Evolutionary conservation across 2,113 vertebrate genomes (phyloP), one percentile per base, ranked within the genome.

Genomic region (Brienomyrus longianalis): DNA sequence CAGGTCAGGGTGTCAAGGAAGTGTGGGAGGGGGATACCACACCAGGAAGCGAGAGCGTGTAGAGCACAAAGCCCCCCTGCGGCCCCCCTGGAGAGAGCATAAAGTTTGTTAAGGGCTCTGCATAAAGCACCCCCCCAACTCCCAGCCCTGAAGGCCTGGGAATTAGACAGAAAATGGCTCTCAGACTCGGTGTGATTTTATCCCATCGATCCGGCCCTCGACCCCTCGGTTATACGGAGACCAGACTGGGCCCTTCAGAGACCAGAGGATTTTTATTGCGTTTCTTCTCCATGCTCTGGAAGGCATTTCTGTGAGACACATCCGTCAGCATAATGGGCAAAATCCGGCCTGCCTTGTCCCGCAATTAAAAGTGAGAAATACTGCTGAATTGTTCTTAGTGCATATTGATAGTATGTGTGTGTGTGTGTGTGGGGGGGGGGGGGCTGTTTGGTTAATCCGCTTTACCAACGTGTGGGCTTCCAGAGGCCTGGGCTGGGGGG

Each of bases 131-230:
- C 17, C 66, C 19, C 83, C 27, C 31, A 5, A 47, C 59, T 15
- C n/a, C 47, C 11, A 86, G 56, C 56, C 10, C 50, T 47, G 83
- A 77, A 62, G 51, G 50, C 15, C 85, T 86, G 62, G 66, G 88
- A 91, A 89, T 89, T 89, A 89, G 87, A 87, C 85, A n/a, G 39
- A 39, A 89, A 80, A 80, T 66, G 3, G 88, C 88, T 91, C 70
- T 83, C 59, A 91, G 66, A 59, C 88, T 74, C 35, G 86, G 77
- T 74, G 83, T 90, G 74, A 86, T 90, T 90, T 90, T 48, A 74
- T 89, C 7, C 56, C 88, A 91, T 87, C 27, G 88, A 91, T 80
- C 62, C 66, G n/a, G 83, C 47, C 35, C 88, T 74, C 88, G 9
- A 87, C 70, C 87, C 66, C 88, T 85, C 21, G 10, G 87, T 88